Evolutionary conservation across 2,797 vertebrate species (phyloP).

Genomic region (Acomys russatus): DNA sequence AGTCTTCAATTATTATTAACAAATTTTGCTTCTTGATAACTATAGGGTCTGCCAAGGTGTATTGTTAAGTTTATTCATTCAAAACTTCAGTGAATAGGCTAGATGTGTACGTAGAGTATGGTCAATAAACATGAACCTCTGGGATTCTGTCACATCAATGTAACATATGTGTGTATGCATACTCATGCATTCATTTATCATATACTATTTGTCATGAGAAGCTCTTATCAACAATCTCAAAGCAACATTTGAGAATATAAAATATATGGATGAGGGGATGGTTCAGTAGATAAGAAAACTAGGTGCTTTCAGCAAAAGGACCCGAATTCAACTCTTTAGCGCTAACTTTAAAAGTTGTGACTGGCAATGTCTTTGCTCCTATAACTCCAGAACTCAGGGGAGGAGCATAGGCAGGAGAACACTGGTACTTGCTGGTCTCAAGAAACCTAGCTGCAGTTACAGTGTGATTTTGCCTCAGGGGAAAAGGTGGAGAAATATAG

Average conservation of each 20-base stretch:
- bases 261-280: background rate
- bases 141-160: background rate
- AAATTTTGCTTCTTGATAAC: background rate
- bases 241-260: background rate
- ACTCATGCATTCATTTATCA: background rate
- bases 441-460: background rate
- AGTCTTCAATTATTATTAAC: background rate
- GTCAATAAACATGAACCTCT: background rate
- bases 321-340: background rate
- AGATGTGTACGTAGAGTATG: background rate
- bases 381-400: no score
- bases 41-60: background rate
- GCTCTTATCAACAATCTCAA: conserved; percentile 15
- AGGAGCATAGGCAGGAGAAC: background rate
- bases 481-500: background rate
- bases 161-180: background rate
- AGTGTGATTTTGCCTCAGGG: background rate
- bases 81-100: background rate
- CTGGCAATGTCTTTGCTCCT: background rate
- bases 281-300: background rate
- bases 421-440: background rate
- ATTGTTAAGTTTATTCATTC: background rate
- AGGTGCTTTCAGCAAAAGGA: background rate
- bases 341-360: background rate
- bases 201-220: background rate